Conservation (phyloP, 2,888 invertebrate genomes). For the Sussaba pulchella region DNA sequence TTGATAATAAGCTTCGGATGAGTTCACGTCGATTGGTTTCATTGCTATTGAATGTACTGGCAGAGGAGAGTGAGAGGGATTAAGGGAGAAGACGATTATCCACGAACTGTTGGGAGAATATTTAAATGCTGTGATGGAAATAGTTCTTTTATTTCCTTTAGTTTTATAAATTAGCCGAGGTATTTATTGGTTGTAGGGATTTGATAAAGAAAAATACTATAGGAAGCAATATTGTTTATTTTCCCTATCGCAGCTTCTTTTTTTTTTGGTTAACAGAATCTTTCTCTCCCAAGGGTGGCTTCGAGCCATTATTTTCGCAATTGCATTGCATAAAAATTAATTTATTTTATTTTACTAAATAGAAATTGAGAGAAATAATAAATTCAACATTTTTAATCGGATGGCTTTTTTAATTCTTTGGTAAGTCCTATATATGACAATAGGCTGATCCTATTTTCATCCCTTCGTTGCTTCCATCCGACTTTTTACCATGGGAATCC, state of each 20-base stretch:
- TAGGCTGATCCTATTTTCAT: no score
- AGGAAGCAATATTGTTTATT: conserved; percentile 16
- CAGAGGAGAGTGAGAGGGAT: background rate
- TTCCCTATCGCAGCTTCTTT: background rate
- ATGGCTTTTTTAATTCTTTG: no score
- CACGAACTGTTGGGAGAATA: conserved; percentile 3
- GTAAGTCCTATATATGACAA: no score
- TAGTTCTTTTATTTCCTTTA: background rate
- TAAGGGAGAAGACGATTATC: background rate
- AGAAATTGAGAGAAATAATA: no score
- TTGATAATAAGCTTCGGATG: conserved; percentile 48
- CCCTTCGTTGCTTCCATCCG: conserved; percentile 61
- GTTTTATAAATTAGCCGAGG: conserved; percentile 35
- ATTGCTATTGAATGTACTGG: conserved; percentile 44
- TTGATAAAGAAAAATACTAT: conserved; percentile 11
- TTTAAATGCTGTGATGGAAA: conserved; percentile 14
- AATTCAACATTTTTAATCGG: no score
- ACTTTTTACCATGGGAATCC: conserved; percentile 39
- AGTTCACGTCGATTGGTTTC: conserved; percentile 45
- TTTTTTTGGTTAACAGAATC: background rate
- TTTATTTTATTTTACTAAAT: no score
- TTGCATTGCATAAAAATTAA: no score
- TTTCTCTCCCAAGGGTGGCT: conserved; percentile 8
- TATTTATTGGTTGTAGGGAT: conserved; percentile 36
- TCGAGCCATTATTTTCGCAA: no score